A percentile compares a stretch with the other conserved stretches of the same genome.
Conservation (phyloP, 2,888 invertebrate genomes). For the Tipula lateralis region DNA sequence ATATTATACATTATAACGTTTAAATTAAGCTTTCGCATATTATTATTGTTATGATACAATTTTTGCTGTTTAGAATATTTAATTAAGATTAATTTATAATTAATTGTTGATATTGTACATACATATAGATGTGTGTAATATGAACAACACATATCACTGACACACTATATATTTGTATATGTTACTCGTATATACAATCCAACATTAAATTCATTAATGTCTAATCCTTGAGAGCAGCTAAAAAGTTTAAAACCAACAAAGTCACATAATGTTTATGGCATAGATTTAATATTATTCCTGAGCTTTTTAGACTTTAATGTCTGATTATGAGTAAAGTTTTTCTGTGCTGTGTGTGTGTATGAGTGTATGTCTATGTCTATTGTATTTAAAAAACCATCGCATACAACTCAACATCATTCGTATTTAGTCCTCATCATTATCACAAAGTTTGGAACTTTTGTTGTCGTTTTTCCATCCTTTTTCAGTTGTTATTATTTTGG, state of each 20-base stretch:
- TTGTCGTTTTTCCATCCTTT: neutral
- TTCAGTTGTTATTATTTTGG: neutral
- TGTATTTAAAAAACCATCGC: neutral
- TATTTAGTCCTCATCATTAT: slow-evolving; percentile 11
- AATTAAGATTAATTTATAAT: slow-evolving; percentile 24
- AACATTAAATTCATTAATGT: neutral
- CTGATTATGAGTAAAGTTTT: neutral
- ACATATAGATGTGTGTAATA: neutral
- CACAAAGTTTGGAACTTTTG: slow-evolving; percentile 9
- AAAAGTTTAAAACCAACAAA: neutral
- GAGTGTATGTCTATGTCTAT: neutral
- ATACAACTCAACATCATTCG: neutral
- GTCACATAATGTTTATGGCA: neutral
- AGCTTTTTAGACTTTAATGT: neutral
- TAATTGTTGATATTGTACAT: neutral
- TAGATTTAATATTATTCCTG: neutral
- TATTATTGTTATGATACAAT: neutral
- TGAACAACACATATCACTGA: neutral
- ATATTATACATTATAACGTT: neutral
- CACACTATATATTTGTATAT: neutral
- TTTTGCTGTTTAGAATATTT: neutral
- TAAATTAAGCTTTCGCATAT: neutral
- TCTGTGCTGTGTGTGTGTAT: neutral
- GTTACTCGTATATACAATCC: neutral
- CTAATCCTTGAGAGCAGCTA: neutral